Evolutionary conservation across 2,797 vertebrate species (phyloP), one percentile per base, ranked within the genome.

Genomic region (Spondyliosoma cantharus): DNA sequence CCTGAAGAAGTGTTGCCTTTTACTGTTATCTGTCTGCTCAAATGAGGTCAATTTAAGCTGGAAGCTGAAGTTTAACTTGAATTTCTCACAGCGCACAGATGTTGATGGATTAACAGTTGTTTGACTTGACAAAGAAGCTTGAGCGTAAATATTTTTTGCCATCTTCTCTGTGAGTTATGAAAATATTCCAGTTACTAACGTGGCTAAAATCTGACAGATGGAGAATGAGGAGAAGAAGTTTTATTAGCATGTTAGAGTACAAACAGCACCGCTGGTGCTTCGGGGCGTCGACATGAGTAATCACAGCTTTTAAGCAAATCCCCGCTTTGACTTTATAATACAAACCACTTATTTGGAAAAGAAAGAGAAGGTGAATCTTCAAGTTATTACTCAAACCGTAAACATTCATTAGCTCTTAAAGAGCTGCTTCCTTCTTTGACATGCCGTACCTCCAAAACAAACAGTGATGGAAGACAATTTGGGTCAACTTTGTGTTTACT

Each of bases 51-150:
- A 73, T 68, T 76, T 49, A 65, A 75, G 42, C 63, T 56, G 11
- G 74, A 63, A 43, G 58, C 50, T 61, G 50, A 82, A 63, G 25
- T 85, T 85, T 59, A 19, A 58, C 67, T 75, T 78, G 32, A 73
- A 46, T 56, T 16, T 16, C 27, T 75, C 32, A 62, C 22, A 70
- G 53, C 64, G 71, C 57, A 72, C 37, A 76, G 58, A 74, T 65
- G 56, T 62, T 73, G 65, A 63, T 45, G 58, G 15, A 46, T 53
- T 63, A 61, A 78, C 0, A n/a, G 1, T 20, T 56, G 46, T 63
- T 50, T n/a, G n/a, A 32, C 13, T 19, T 71, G 29, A 66, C 11
- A 58, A 58, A 46, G 43, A 52, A 70, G 43, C 14, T 29, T 50
- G 7, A n/a, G 25, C 29, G 4, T 46, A 53, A 19, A 57, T 53